phyloP scores from a whole-genome alignment of 2,888 invertebrate genomes.

The Ophraella communa region DNA sequence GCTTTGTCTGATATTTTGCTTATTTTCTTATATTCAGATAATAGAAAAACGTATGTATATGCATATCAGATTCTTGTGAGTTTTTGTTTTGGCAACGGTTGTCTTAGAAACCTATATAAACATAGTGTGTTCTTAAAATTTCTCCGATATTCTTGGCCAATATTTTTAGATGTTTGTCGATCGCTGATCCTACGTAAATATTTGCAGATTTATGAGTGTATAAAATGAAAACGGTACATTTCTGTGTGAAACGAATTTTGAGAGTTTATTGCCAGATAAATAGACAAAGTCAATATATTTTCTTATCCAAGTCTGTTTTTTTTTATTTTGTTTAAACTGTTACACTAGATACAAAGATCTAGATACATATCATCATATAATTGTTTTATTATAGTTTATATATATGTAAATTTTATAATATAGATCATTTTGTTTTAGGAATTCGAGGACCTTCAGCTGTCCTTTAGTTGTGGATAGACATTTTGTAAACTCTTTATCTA shows the following conservation, averaged over 20 bases:
- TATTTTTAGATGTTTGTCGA: constrained; percentile 38
- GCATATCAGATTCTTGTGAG: background rate
- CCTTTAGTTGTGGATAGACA: no score
- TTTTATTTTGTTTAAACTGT: no score
- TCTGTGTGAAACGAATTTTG: constrained; percentile 32
- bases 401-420: no score
- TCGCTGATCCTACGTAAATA: constrained; percentile 46
- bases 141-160: constrained; percentile 31
- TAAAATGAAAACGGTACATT: constrained; percentile 22
- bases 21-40: background rate
- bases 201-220: constrained; percentile 46
- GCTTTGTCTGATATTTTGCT: background rate
- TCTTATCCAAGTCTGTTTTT: no score
- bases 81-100: background rate
- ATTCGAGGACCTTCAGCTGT: no score
- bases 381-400: no score
- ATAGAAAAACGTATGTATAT: constrained; percentile 12
- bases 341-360: no score
- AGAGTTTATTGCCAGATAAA: constrained; percentile 16
- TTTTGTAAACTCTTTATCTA: no score
- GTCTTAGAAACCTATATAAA: constrained; percentile 18
- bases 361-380: no score
- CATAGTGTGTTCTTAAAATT: constrained; percentile 21
- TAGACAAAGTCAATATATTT: constrained; percentile 8
- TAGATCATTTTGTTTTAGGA: no score